A percentile compares a stretch with the other conserved stretches of the same genome.
phyloP scores from a whole-genome alignment of 64 coral and sea anemone genomes.

The Actinia tenebrosa region DNA sequence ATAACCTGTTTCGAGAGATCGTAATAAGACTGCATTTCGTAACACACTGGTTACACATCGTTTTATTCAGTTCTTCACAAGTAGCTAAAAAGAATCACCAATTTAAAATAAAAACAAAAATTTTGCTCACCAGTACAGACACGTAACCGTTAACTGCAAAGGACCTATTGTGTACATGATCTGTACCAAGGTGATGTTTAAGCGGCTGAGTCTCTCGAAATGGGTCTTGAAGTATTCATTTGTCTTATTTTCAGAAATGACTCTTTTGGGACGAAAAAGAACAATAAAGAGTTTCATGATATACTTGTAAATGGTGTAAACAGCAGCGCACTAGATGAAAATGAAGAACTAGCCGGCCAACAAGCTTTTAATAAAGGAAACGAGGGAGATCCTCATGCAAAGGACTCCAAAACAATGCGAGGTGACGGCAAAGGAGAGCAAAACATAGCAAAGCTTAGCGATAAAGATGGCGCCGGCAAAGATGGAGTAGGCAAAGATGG shows the following conservation, averaged over 20 bases:
- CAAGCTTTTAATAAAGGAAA: not conserved
- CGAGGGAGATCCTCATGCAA: not conserved
- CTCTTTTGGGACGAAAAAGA: not conserved
- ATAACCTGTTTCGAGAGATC: too few species aligned
- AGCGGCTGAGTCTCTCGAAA: too few species aligned
- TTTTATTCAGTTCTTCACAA: too few species aligned
- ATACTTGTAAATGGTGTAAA: not conserved
- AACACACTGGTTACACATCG: too few species aligned
- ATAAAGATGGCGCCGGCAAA: not conserved
- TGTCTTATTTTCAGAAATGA: constrained; percentile 7
- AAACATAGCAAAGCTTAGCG: not conserved
- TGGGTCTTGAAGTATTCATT: not conserved
- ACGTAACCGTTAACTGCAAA: too few species aligned
- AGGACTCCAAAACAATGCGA: not conserved
- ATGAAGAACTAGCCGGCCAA: not conserved
- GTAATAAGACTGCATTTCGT: too few species aligned
- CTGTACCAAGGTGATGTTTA: too few species aligned
- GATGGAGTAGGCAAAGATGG: not conserved
- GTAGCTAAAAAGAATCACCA: too few species aligned
- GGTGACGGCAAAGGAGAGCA: not conserved
- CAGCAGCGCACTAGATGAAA: not conserved
- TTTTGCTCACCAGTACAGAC: too few species aligned
- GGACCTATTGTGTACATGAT: too few species aligned
- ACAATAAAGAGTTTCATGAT: not conserved
- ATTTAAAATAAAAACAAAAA: too few species aligned